Base-by-base conservation (phyloP, 2,797 vertebrate species). In the Coranthus polyacanthus region DNA sequence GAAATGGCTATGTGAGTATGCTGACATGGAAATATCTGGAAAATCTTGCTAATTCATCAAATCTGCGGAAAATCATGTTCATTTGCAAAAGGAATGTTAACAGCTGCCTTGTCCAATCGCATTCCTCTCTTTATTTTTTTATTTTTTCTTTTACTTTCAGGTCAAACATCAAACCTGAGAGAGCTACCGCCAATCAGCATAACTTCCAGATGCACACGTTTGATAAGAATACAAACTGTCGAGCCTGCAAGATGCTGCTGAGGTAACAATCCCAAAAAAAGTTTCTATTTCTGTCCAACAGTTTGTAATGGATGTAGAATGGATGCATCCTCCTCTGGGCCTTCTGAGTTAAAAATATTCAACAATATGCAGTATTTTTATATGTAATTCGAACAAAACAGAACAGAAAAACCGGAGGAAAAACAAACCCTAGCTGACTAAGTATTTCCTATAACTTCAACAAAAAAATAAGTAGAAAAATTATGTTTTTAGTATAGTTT, bases 181-280 rank as follows among this genome's bases (percentile, higher is more conserved):
- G 97, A 86, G 97, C 97, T 85, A 98, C 92, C 0, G 97, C 97
- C 44, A 99, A 99, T 76, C 96, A 98, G 87, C 98, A 99, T 84
- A 97, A 93, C 89, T 99, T 99, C 85, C 97, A 99, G 93, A 99
- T 99, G 98, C 96, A 96, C 91, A 98, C 97, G 0, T 99, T 99
- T 20, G 96, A 98, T 34, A 97, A 95, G 91, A 96, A 97, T 15
- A 98, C 98, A 84, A 98, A 95, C 93, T 99, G 98, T 92, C 94
- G 93, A 76, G 98, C 95, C 55, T 99, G 98, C 92, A 95, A 93
- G 88, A 98, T 97, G 98, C 95, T 99, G 57, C 83, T 99, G 51
- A 96, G 97, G 98, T 99, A 88, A 85, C 2, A 72, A 18, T 41
- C 26, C 9, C 0, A 1, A 52, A 15, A 39, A 41, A 32, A 18